phyloP scores from a whole-genome alignment of 2,888 invertebrate species.

The Calameuta idolon region DNA sequence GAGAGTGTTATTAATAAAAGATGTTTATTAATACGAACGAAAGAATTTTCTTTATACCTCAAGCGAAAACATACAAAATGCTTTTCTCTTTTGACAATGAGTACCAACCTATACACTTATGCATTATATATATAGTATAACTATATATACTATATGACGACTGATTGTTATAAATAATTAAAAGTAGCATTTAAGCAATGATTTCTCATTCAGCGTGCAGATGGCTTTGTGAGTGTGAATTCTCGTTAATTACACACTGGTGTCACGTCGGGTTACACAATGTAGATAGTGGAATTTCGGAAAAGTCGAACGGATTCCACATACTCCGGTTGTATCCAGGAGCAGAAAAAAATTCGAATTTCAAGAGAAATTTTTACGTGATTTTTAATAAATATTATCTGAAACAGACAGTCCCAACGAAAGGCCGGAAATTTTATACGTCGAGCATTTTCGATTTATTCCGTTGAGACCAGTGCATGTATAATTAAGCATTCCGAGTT shows the following conservation, averaged over 20 bases:
- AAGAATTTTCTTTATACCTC: no score
- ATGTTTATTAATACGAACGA: no score
- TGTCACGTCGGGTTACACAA: background rate
- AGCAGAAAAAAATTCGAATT: constrained; percentile 45
- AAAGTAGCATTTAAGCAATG: no score
- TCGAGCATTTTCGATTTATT: constrained; percentile 13
- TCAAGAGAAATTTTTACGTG: constrained; percentile 37
- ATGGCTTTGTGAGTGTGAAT: no score
- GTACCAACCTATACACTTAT: no score
- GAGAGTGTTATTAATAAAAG: no score
- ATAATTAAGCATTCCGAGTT: constrained; percentile 25
- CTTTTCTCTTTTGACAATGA: no score
- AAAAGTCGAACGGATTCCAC: background rate
- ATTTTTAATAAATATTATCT: constrained; percentile 10
- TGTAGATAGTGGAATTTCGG: background rate
- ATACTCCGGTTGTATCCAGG: background rate
- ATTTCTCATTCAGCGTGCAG: no score
- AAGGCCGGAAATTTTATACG: background rate
- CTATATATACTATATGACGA: no score
- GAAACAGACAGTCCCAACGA: background rate
- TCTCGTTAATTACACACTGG: constrained; percentile 5
- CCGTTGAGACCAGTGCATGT: constrained; percentile 22
- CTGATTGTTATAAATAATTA: no score
- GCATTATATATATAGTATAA: no score
- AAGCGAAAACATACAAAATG: no score